Evolutionary conservation across 2,888 invertebrate species (phyloP), one percentile per base, ranked within the genome.

Genomic region (Clivina fossor): DNA sequence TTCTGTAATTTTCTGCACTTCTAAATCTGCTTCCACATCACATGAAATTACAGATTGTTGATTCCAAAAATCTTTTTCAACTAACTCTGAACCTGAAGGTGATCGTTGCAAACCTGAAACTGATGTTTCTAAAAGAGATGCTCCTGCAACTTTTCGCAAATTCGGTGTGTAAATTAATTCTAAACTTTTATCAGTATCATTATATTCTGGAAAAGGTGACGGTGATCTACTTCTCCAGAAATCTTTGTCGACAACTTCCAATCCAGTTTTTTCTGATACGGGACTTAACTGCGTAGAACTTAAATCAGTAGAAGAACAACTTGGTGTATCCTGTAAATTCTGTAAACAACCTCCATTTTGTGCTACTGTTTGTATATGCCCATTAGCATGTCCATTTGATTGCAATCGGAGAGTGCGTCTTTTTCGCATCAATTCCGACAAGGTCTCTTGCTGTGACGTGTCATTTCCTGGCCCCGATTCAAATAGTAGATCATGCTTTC

Each of bases 401-500:
- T 49, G 49, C 5, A 35, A 24, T 18, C 38, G 38, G 11, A 43
- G 33, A 8, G 41, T 28, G 16, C 13, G 11, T 22, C 24, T 43
- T 32, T 28, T 41, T 3, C 43, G 32, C 4, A 53, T 44, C 15
- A 53, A 44, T 18, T 53, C 44, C 2, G 53, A 53, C 1, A 53
- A 28, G 19, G 44, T 53, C 3, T 53, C 44, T 24, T 18, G 32
- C 13, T 40, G 40, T n/a, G 41, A 32, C 4, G 35, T 16, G 3
- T 32, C 32, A 1, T 32, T 32, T 3, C 47, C 55, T 9, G 46
- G 51, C 9, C 47, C 32, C 11, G 41, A 22, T 43, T 55, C 22
- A 48, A 44, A 51, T 20, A 48, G 53, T 15, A 62, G 48, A 8
- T 58, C 56, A 46, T 61, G 60, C 35, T 56, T 59, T 24, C 60